Evolutionary conservation across 2,888 invertebrate genomes (phyloP), one percentile per base, ranked within the genome.

Genomic region (Ashinkailepas kermadecensis): DNA sequence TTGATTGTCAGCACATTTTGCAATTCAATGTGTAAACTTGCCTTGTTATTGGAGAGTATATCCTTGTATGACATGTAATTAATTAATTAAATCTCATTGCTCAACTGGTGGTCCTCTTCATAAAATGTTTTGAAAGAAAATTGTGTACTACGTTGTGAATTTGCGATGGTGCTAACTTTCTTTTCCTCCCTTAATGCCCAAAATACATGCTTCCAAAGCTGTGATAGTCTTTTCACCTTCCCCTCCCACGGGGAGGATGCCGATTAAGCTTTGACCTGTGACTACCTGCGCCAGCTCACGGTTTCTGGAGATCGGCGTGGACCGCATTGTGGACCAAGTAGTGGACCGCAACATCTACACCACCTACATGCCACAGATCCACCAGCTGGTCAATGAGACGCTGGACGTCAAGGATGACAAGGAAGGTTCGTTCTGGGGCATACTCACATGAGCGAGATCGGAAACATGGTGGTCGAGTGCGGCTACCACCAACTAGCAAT

Each of bases 251-350:
- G 39, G 39, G 39, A 39, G 39, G 39, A 39, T 39, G 39, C 39
- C 2, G 39, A 39, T 39, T 39, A 39, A 39, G 39, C 39, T 82
- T n/a, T 54, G 54, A 56, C 54, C 13, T 13, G 21, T 54, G 64
- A 12, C 25, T 67, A 9, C 74, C 18, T 67, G n/a, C 81, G 79
- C 80, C 89, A 95, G 95, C 86, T 94, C 95, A 81, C 94, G 95
- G 78, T 95, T 94, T 88, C 89, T 97, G 84, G 95, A 95, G 86
- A 93, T 92, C 85, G 97, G 97, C 13, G 95, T 97, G 6, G 96
- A 97, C 87, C 91, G 96, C 84, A 96, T 98, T 84, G 96, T 97
- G 0, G 96, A 97, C 87, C 97, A 98, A 90, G 96, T 97, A 0
- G 95, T 97, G 0, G 95, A 96, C 87, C 95, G 96, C 0, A 97